A percentile compares a stretch with the other conserved stretches of the same genome.
Conservation (phyloP, 1,140 invertebrate genomes). For the Zaprionus kolodkinae region DNA sequence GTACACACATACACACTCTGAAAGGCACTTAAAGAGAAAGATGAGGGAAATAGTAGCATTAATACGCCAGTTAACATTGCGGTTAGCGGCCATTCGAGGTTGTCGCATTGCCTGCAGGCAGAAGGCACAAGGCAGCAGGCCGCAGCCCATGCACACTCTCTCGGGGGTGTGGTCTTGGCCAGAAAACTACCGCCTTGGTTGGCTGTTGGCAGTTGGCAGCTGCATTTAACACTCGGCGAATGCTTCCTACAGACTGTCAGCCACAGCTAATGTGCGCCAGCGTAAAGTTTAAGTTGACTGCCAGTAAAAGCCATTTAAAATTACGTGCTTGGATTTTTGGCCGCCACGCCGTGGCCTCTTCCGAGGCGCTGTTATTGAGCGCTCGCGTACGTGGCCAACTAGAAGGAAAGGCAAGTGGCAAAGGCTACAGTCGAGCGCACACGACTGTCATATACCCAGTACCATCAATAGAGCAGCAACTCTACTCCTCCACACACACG, state of each 20-base stretch:
- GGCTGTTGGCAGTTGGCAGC: slow-evolving; percentile 57
- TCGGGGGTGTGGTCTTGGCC: slow-evolving; percentile 14
- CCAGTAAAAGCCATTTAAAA: slow-evolving; percentile 83
- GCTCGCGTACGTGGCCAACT: slow-evolving; percentile 54
- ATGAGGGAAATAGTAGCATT: slow-evolving; percentile 61
- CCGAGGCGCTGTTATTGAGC: slow-evolving; percentile 69
- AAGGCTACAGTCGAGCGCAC: neutral
- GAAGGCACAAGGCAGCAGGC: neutral
- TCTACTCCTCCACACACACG: neutral
- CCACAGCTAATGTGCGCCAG: slow-evolving; percentile 70
- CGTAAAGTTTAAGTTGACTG: slow-evolving; percentile 80
- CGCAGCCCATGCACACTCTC: slow-evolving; percentile 15
- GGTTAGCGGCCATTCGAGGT: slow-evolving; percentile 57
- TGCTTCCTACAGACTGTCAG: slow-evolving; percentile 58
- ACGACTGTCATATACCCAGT: slow-evolving; percentile 2
- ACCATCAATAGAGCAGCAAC: neutral
- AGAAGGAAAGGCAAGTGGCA: slow-evolving; percentile 2
- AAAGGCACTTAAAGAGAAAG: neutral
- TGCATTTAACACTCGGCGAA: slow-evolving; percentile 73
- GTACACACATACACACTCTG: neutral
- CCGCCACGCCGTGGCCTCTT: slow-evolving; percentile 34
- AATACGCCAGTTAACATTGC: slow-evolving; percentile 77
- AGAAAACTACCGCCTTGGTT: slow-evolving; percentile 21
- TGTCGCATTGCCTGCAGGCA: slow-evolving; percentile 40
- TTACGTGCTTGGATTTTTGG: slow-evolving; percentile 77